Percentiles rank a stretch among this genome's conserved stretches.
Conservation (phyloP, 2,113 vertebrate genomes). For the pig (Sus scrofa) region T2T-Sscrofa CM000812.6:15833501-15834000, state of each 20-base stretch:
- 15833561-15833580: neutral
- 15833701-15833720: neutral
- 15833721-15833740: neutral
- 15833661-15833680: neutral
- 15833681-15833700: neutral
- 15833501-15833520: neutral
- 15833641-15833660: neutral
- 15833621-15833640: neutral
- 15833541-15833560: neutral
- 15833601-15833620: too few species aligned
- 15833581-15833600: neutral
- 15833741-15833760: neutral
- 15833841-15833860: neutral
- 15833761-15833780: neutral
- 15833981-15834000: neutral
- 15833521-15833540: neutral
- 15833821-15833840: neutral
- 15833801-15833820: neutral
- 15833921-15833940: fast-evolving
- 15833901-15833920: neutral
- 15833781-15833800: neutral
- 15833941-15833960: neutral
- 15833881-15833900: neutral
- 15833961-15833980: neutral
- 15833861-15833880: neutral